These are phyloP conservation scores for Dione juno DNA, from an alignment of 2,888 invertebrate species.

Conservation along the genomic window DNA sequence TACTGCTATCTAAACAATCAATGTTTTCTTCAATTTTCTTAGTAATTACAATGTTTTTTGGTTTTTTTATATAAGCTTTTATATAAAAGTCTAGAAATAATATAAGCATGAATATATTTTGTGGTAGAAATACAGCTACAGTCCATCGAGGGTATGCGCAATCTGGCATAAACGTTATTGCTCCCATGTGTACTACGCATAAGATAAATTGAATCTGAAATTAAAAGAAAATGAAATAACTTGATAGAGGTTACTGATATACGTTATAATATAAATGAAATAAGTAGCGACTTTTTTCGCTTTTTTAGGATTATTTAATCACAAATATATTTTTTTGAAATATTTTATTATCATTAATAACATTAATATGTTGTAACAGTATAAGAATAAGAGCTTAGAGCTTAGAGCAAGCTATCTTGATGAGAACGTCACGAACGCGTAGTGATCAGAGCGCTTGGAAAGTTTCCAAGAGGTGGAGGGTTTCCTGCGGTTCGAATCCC, in stretches of 20 bases:
- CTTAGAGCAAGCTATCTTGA: no score
- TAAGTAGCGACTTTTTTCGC: no score
- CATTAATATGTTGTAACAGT: no score
- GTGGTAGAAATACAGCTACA: constrained; percentile 83
- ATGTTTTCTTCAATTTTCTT: background rate
- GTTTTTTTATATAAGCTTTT: constrained; percentile 82
- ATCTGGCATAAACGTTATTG: constrained; percentile 72
- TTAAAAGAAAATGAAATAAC: background rate
- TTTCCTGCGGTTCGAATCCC: no score
- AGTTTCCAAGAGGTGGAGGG: no score
- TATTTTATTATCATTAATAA: no score
- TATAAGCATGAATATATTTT: constrained; percentile 86
- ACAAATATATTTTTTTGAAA: no score
- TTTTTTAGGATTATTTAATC: no score
- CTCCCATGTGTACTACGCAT: constrained; percentile 80
- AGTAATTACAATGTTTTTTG: constrained; percentile 32
- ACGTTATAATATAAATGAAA: no score
- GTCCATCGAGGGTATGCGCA: constrained; percentile 85
- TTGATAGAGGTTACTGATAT: background rate
- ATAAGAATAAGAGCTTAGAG: no score
- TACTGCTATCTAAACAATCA: background rate
- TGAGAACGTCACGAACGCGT: no score
- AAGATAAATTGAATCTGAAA: constrained; percentile 86
- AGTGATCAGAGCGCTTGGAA: no score
- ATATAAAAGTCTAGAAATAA: constrained; percentile 88